Evolutionary conservation across 2,888 invertebrate genomes (phyloP).

Genomic region (Aphidoletes aphidimyza): DNA sequence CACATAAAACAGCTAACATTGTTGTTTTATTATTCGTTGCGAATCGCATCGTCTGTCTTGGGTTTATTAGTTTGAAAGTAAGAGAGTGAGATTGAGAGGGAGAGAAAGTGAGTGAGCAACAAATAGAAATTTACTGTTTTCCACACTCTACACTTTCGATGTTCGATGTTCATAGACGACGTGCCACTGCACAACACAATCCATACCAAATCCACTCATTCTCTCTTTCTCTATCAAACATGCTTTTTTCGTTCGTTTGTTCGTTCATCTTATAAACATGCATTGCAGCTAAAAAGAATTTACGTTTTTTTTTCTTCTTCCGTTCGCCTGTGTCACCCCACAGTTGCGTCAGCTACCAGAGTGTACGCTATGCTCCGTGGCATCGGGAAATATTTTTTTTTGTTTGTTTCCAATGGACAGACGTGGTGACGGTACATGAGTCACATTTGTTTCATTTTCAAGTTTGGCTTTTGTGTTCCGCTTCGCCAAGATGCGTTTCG

Average conservation of each 20-base stretch:
- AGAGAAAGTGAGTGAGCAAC: not conserved
- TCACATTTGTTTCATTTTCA: slow-evolving; percentile 6
- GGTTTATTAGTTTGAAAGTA: slow-evolving; percentile 13
- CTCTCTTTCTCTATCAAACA: not conserved
- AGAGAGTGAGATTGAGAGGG: not conserved
- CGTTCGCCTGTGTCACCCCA: too few species aligned
- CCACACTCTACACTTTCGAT: not conserved
- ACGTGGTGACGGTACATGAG: not conserved
- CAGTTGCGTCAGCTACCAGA: too few species aligned
- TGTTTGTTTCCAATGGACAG: too few species aligned
- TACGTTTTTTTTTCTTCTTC: too few species aligned
- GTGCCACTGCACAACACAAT: too few species aligned
- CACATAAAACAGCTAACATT: slow-evolving; percentile 7
- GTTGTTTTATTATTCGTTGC: slow-evolving; percentile 40
- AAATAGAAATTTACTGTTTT: slow-evolving; percentile 27
- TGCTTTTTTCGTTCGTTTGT: too few species aligned
- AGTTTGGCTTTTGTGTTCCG: not conserved
- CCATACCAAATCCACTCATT: not conserved
- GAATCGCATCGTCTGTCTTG: slow-evolving; percentile 1
- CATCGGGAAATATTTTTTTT: too few species aligned
- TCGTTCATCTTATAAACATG: not conserved
- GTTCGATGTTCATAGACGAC: too few species aligned
- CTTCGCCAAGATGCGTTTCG: not conserved
- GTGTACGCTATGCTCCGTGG: too few species aligned
- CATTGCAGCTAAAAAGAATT: not conserved